These are phyloP conservation scores for Isurus oxyrinchus DNA, from an alignment of 2,113 vertebrate species.

Conservation along the genomic window DNA sequence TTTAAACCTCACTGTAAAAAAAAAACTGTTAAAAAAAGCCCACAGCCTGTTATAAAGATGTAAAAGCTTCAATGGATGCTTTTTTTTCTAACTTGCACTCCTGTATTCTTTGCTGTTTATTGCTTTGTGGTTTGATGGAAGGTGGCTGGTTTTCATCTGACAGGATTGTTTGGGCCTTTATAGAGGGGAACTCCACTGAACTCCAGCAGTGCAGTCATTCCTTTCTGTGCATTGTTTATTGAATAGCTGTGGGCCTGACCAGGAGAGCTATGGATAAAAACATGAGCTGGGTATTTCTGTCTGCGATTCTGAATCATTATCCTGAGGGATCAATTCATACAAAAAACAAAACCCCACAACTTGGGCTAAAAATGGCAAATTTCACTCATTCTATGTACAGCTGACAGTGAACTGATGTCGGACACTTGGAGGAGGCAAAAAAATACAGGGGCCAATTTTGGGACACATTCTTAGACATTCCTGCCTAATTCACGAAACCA, in stretches of 20 bases:
- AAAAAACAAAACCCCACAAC: not conserved
- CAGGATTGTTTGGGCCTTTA: not conserved
- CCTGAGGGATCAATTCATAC: not conserved
- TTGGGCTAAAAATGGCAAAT: not conserved
- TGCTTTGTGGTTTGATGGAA: not conserved
- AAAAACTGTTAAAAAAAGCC: not conserved
- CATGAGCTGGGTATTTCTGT: not conserved
- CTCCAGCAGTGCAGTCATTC: not conserved
- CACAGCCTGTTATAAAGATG: not conserved
- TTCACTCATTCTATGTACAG: not conserved
- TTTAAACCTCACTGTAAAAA: not conserved
- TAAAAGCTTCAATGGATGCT: not conserved
- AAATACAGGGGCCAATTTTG: not conserved
- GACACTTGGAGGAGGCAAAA: not conserved
- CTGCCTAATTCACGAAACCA: not conserved
- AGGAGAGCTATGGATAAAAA: not conserved
- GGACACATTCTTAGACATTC: not conserved
- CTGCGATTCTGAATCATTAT: not conserved
- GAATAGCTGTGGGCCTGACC: not conserved
- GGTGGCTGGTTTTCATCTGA: not conserved
- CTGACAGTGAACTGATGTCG: not conserved
- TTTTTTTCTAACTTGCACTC: not conserved
- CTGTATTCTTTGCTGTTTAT: not conserved
- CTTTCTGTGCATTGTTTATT: not conserved
- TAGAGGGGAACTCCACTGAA: not conserved